Base-by-base conservation (phyloP, 2,113 vertebrate genomes). In the Cisticola juncidis region DNA sequence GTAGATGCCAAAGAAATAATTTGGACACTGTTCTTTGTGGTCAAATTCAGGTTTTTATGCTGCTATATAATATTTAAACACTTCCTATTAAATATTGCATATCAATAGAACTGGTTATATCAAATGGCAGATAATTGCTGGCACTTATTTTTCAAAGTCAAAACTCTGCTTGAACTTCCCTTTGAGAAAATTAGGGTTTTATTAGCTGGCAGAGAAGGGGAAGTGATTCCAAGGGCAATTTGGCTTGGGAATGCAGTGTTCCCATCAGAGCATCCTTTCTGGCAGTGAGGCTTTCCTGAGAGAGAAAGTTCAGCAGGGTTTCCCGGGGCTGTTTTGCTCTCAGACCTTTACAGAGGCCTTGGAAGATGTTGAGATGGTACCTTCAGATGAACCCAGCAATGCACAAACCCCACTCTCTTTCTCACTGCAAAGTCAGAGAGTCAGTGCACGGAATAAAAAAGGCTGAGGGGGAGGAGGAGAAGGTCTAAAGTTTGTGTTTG, bases 121-220 rank as follows among this genome's bases (percentile, higher is more conserved):
- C 2, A 5, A 87, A 65, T 1, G 3, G 18, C 79, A 60, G 50
- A 35, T 62, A 84, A 58, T 35, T 83, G 51, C 64, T 81, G 47
- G 80, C 33, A 36, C 44, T 72, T 72, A 31, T 57, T 92, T 93
- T 83, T 83, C 68, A 81, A 92, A 94, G 88, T 93, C 80, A 95
- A 77, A 93, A 70, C 56, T 71, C 76, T 78, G 28, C 68, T 66
- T 88, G 60, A 85, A 72, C 40, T 88, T 88, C 45, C 40, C 79
- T 90, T 85, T 72, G 74, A 90, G 78, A 92, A 91, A 82, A 88
- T 40, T 10, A 81, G 35, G 22, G 15, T 0, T 92, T 93, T 92
- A 88, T 93, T 81, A 83, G 26, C 66, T 95, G 94, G 90, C 85
- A 94, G 38, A 83, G 44, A 35, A 47, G 23, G 33, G 33, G 80